Conservation (phyloP, 37 sponge, comb jelly and placozoan species). For the Hormiphora californensis region DNA sequence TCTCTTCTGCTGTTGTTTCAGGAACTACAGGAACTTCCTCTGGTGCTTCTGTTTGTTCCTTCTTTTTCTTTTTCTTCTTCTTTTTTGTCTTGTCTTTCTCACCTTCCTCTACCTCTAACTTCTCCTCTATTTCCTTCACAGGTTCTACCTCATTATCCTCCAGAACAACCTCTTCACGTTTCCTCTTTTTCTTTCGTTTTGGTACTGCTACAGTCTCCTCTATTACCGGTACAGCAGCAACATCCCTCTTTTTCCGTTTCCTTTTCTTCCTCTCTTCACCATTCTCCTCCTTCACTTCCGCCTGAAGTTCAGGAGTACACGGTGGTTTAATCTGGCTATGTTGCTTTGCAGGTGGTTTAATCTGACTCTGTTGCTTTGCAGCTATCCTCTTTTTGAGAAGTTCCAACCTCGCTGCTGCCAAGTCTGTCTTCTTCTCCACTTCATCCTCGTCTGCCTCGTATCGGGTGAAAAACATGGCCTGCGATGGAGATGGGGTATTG, state of each 20-base stretch:
- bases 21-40: background rate
- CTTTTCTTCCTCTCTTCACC: background rate
- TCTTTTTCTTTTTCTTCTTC: background rate
- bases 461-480: constrained; percentile 7
- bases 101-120: background rate
- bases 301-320: background rate
- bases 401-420: background rate
- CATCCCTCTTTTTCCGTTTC: background rate
- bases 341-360: background rate
- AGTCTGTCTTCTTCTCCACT: background rate
- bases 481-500: no score
- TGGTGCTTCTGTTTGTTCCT: background rate
- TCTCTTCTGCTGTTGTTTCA: background rate
- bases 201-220: background rate
- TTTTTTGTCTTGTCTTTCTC: background rate
- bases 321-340: background rate
- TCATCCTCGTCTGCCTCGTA: background rate
- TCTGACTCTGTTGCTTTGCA: background rate
- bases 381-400: constrained; percentile 20
- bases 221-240: background rate
- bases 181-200: background rate
- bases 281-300: background rate
- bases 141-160: background rate
- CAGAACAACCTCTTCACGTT: background rate
- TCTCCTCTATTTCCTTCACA: background rate